phyloP scores from a whole-genome alignment of 2,888 invertebrate genomes.

The Halictus quadricinctus region DNA sequence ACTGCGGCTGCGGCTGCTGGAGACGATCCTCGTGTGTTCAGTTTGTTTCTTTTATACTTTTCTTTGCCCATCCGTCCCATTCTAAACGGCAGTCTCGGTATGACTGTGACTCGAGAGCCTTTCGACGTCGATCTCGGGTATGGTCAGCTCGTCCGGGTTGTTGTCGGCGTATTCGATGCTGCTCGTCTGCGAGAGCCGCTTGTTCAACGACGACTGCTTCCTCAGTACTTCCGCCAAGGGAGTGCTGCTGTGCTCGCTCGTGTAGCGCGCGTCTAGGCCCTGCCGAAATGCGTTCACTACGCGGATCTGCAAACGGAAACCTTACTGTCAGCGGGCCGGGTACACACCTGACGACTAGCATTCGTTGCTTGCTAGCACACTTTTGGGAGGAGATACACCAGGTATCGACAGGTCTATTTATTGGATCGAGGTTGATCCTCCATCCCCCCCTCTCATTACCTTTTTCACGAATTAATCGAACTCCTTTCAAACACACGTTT shows the following conservation, averaged over 20 bases:
- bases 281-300: conserved; percentile 99
- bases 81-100: conserved; percentile 96
- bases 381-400: conserved; percentile 10
- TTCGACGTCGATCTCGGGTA: conserved; percentile 96
- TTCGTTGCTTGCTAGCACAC: conserved; percentile 1
- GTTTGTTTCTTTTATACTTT: conserved; percentile 23
- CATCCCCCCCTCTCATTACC: conserved; percentile 4
- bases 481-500: neutral
- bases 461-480: neutral
- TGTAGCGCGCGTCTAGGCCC: conserved; percentile 88
- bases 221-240: conserved; percentile 96
- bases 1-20: conserved; percentile 16
- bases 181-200: conserved; percentile 95
- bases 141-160: conserved; percentile 93
- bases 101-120: conserved; percentile 96
- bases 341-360: neutral
- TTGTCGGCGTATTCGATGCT: conserved; percentile 96
- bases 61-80: conserved; percentile 34
- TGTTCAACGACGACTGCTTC: conserved; percentile 95
- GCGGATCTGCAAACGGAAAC: conserved; percentile 93
- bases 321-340: conserved; percentile 40
- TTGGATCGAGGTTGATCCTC: conserved; percentile 37
- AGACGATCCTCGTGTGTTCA: conserved; percentile 32
- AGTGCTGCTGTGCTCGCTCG: conserved; percentile 93
- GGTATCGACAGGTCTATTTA: conserved; percentile 25